Conservation (phyloP, 1,140 invertebrate genomes). For the Dermatophagoides farinae region DNA sequence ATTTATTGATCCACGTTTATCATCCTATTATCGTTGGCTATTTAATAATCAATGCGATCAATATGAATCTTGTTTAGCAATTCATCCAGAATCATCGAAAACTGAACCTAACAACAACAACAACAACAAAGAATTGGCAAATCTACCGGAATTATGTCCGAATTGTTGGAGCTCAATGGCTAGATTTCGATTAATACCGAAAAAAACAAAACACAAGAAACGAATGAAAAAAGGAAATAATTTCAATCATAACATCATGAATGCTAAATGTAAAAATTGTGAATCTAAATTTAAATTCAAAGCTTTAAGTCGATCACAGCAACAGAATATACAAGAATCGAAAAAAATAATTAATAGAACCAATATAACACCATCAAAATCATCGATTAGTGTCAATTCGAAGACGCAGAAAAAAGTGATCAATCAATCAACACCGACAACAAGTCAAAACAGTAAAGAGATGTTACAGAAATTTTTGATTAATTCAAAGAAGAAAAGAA, state of each 20-base stretch:
- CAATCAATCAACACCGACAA: not conserved
- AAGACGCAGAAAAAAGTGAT: not conserved
- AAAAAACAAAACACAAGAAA: not conserved
- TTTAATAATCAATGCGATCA: not conserved
- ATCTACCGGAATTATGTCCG: not conserved
- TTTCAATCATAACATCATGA: not conserved
- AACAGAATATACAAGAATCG: not conserved
- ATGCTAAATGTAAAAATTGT: not conserved
- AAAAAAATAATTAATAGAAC: not conserved
- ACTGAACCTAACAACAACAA: not conserved
- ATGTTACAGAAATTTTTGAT: not conserved
- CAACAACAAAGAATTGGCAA: not conserved
- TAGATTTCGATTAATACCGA: not conserved
- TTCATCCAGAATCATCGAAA: not conserved
- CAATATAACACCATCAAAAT: not conserved
- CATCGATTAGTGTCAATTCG: not conserved
- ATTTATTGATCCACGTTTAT: not conserved
- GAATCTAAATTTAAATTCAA: not conserved
- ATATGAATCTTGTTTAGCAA: not conserved
- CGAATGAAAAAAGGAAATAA: not conserved
- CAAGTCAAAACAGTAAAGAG: not conserved
- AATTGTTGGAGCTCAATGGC: not conserved
- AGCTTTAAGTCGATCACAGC: not conserved
- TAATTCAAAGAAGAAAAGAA: conserved; percentile 1
- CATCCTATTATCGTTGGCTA: not conserved